Base-by-base conservation (phyloP, 2,888 invertebrate species). In the Aproaerema taeniolella region DNA sequence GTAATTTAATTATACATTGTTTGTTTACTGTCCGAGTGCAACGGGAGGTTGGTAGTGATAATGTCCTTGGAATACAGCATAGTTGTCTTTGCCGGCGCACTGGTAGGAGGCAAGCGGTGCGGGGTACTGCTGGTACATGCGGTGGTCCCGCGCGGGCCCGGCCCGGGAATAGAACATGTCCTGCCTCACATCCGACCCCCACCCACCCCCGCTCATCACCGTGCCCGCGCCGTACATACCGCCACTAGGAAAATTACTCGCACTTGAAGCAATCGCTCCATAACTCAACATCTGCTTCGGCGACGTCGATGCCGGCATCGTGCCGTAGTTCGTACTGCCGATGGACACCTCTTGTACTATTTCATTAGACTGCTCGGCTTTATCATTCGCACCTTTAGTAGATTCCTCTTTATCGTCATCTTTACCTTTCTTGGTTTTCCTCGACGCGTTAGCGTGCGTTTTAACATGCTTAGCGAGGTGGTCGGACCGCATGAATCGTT, bases 391-490 rank as follows among this genome's bases (percentile, higher is more conserved):
- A 20, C 44, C 45, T 41, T 65, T 68, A 0, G 58, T 40, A 1
- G 74, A 55, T 54, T 85, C 81, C 3, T 83, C 81, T 46, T 87
- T 88, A 8, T 77, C 76, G 4, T 78, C 81, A 1, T 77, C 78
- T 47, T 76, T 80, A 0, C 62, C 35, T 57, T 83, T 77, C 50
- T 78, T 83, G 40, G 64, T 87, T 44, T 88, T 88, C 39, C 88
- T 89, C 12, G 89, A 81, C 1, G 81, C 85, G 49, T 91, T 92
- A 16, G 91, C 90, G 56, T 97, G 97, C 0, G 96, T 97, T 68
- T 96, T 96, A 47, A 93, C 91, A 72, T 97, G 97, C 72, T 97
- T 98, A 45, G 92, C 93, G n/a, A 98, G 88, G 69, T 98, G 97
- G 69, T 97, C 97, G 46, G 95, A 95, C 12, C 97, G 88, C 91